Percentiles rank a stretch among this genome's conserved stretches.
These are phyloP conservation scores for Sturnira hondurensis DNA, from an alignment of 2,113 vertebrate genomes.

Conservation along the genomic window DNA sequence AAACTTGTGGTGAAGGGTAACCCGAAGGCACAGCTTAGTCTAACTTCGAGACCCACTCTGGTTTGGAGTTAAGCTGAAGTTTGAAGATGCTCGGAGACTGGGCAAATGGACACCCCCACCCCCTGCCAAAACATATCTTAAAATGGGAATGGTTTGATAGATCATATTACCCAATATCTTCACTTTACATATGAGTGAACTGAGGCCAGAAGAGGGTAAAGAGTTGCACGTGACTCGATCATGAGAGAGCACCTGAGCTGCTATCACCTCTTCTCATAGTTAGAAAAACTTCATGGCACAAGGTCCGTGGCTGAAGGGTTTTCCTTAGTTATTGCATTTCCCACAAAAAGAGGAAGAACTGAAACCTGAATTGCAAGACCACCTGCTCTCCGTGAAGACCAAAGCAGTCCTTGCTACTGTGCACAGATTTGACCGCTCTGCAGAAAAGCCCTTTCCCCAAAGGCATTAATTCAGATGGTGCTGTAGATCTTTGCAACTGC, in stretches of 20 bases:
- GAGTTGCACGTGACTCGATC: background rate
- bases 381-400: background rate
- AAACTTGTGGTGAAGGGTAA: background rate
- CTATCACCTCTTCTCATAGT: background rate
- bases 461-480: background rate
- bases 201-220: background rate
- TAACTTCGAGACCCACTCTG: background rate
- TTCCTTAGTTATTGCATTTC: background rate
- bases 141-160: background rate
- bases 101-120: background rate
- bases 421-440: background rate
- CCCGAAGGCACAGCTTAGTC: background rate
- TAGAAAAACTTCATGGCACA: background rate
- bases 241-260: background rate
- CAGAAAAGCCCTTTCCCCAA: background rate
- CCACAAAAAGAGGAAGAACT: background rate
- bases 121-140: background rate
- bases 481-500: background rate
- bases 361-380: background rate
- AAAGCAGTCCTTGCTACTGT: background rate
- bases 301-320: background rate
- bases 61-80: background rate
- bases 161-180: background rate
- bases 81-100: background rate
- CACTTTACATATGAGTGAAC: background rate